Conservation (phyloP, 2,113 vertebrate species). For the Blennius ocellaris region DNA sequence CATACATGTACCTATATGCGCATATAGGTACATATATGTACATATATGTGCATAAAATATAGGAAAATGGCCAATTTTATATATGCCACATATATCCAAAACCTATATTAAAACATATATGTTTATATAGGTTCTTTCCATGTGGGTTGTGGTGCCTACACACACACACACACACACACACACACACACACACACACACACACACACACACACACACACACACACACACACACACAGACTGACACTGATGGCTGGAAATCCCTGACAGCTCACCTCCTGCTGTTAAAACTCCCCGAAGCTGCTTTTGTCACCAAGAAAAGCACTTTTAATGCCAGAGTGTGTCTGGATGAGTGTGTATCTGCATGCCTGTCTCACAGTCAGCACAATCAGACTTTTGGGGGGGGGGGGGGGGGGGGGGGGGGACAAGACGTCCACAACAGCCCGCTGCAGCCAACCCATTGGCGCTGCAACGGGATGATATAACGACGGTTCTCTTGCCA, state of each 20-base stretch:
- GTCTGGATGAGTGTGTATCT: slow-evolving; percentile 38
- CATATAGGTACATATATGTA: no score
- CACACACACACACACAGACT: slow-evolving; percentile 23
- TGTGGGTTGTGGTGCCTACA: slow-evolving; percentile 15
- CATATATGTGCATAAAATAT: no score
- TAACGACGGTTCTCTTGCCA: slow-evolving; percentile 10
- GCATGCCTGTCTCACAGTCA: slow-evolving; percentile 32
- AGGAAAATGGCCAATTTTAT: no score
- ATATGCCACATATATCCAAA: no score
- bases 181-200: slow-evolving; percentile 16
- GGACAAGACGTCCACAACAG: background rate
- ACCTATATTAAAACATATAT: no score
- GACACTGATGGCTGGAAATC: slow-evolving; percentile 52
- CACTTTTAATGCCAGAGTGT: slow-evolving; percentile 51
- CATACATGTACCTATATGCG: no score
- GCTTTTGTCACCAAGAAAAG: slow-evolving; percentile 56
- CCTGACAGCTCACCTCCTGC: slow-evolving; percentile 58
- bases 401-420: no score
- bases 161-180: slow-evolving; percentile 18
- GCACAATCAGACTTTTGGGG: slow-evolving; percentile 37
- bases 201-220: slow-evolving; percentile 16
- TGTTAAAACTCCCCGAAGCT: slow-evolving; percentile 62
- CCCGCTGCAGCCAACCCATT: slow-evolving; percentile 5
- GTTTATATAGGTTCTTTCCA: no score
- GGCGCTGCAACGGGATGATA: slow-evolving; percentile 18